Evolutionary conservation across 2,797 vertebrate genomes (phyloP).

Genomic region (Nannoperca obscura): DNA sequence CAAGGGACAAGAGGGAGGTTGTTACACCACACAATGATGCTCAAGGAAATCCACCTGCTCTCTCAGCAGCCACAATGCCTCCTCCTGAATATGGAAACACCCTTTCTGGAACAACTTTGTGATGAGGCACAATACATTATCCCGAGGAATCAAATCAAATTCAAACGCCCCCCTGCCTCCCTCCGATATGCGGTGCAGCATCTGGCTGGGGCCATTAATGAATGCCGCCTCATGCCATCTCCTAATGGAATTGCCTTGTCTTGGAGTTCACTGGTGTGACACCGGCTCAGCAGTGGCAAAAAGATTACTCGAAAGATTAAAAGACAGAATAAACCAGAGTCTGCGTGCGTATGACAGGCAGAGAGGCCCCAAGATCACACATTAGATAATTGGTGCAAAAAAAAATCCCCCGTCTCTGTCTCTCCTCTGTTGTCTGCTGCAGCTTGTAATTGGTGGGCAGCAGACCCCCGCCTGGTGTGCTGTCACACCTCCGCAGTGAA

Average conservation of each 20-base stretch:
- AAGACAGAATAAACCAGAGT: constrained; percentile 66
- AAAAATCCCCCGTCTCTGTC: constrained; percentile 10
- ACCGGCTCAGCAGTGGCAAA: constrained; percentile 64
- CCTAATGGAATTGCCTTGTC: constrained; percentile 79
- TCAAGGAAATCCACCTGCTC: constrained; percentile 61
- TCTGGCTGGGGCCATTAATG: constrained; percentile 72
- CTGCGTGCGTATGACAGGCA: constrained; percentile 59
- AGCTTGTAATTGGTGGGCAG: constrained; percentile 62
- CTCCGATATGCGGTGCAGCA: constrained; percentile 44
- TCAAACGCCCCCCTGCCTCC: constrained; percentile 13
- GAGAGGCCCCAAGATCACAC: constrained; percentile 69
- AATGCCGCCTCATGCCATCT: constrained; percentile 74
- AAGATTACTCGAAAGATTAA: constrained; percentile 79
- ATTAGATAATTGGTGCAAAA: constrained; percentile 80
- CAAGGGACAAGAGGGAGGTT: constrained; percentile 1
- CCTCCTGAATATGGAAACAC: constrained; percentile 44
- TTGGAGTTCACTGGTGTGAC: constrained; percentile 71
- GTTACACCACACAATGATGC: constrained; percentile 46
- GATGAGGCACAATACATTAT: constrained; percentile 63
- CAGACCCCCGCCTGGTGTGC: constrained; percentile 56
- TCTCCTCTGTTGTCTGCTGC: constrained; percentile 42
- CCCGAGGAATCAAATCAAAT: constrained; percentile 67
- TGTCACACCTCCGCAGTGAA: constrained; percentile 69
- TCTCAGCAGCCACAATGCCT: constrained; percentile 31
- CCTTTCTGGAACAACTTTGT: constrained; percentile 46